Evolutionary conservation across 2,113 vertebrate species (phyloP).

Genomic region (Sinocyclocheilus rhinocerous): DNA sequence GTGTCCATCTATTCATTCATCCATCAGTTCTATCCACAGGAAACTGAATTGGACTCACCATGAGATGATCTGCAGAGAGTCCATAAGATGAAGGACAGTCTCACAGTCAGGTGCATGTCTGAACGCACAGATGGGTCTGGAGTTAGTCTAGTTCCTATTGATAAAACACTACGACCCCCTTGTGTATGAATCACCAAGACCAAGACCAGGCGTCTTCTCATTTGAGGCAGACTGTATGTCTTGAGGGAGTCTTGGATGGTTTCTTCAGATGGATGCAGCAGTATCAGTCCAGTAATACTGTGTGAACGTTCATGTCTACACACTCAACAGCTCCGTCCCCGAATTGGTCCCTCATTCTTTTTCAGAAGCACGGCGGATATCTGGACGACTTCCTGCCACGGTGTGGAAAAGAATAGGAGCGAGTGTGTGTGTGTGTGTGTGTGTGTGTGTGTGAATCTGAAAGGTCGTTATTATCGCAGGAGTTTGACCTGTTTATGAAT

Average conservation of each 20-base stretch:
- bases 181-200: neutral
- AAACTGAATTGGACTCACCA: slow-evolving; percentile 64
- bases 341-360: slow-evolving; percentile 64
- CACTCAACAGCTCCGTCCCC: slow-evolving; percentile 41
- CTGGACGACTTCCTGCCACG: slow-evolving; percentile 81
- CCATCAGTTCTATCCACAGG: neutral
- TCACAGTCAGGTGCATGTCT: slow-evolving; percentile 59
- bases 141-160: neutral
- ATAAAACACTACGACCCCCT: neutral
- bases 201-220: neutral
- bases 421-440: slow-evolving; percentile 30
- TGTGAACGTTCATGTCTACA: slow-evolving; percentile 51
- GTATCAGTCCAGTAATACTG: neutral
- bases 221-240: neutral
- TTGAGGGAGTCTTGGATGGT: slow-evolving; percentile 17
- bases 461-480: slow-evolving; percentile 38
- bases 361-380: slow-evolving; percentile 76
- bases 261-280: neutral
- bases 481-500: slow-evolving; percentile 35
- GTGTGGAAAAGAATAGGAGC: slow-evolving; percentile 75
- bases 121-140: neutral
- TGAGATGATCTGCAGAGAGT: slow-evolving; percentile 62
- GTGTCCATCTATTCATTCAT: neutral
- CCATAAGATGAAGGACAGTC: slow-evolving; percentile 64
- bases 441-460: slow-evolving; percentile 35